phyloP scores from a whole-genome alignment of 2,797 vertebrate genomes.

The Neosilurus hyrtlii region DNA sequence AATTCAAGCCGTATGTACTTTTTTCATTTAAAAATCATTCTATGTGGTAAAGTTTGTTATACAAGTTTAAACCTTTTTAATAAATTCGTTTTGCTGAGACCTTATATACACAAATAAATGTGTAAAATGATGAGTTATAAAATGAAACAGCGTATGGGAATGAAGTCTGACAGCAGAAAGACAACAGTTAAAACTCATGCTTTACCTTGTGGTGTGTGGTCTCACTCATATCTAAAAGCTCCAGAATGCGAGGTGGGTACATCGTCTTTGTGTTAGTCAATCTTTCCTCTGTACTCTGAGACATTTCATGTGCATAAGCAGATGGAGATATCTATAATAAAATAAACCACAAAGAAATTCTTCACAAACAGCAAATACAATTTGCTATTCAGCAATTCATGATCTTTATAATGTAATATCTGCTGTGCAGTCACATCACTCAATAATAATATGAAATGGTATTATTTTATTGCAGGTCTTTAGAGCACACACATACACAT shows the following conservation, averaged over 20 bases:
- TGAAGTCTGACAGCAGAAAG: background rate
- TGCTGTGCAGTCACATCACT: background rate
- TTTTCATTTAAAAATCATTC: no score
- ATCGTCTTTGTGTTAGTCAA: constrained; percentile 68
- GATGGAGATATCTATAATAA: constrained; percentile 81
- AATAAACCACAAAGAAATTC: constrained; percentile 10
- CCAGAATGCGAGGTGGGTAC: constrained; percentile 71
- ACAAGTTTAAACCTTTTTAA: no score
- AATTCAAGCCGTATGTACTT: no score
- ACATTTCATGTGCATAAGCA: constrained; percentile 80
- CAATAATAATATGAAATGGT: background rate
- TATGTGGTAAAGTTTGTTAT: no score
- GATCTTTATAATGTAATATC: background rate
- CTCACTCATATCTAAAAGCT: constrained; percentile 76
- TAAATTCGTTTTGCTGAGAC: no score
- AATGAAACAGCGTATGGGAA: no score
- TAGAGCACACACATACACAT: background rate
- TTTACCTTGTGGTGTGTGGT: constrained; percentile 81
- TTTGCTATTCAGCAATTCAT: background rate
- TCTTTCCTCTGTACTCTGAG: constrained; percentile 77
- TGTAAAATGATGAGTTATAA: no score
- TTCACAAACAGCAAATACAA: background rate
- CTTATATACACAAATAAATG: no score
- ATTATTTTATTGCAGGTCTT: background rate
- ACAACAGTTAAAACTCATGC: background rate